Evolutionary conservation across 1,140 invertebrate species (phyloP).

Genomic region (Neelides sp.): DNA sequence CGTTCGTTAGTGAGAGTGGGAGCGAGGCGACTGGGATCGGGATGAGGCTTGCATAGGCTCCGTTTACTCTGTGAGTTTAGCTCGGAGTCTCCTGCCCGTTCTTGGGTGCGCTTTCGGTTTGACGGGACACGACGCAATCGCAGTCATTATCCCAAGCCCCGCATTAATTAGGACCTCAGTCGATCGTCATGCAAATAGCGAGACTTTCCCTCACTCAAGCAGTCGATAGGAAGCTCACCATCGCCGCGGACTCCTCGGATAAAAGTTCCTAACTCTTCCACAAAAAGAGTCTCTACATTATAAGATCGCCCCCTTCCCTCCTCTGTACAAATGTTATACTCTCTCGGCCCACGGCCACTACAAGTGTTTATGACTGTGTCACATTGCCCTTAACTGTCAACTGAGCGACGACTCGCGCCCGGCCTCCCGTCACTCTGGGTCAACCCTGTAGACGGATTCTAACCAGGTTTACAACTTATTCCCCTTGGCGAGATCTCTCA

Average conservation of each 20-base stretch:
- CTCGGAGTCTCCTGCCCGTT: too few relatives aligned
- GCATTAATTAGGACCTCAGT: constrained; percentile 31
- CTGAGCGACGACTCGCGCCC: not conserved
- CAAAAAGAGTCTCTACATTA: too few relatives aligned
- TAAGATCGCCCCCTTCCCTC: constrained; percentile 3
- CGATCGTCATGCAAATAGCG: constrained; percentile 31
- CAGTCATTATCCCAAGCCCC: constrained; percentile 31
- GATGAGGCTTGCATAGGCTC: not conserved
- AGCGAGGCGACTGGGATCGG: not conserved
- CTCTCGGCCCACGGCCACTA: not conserved
- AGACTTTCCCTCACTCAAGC: constrained; percentile 25
- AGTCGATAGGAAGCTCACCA: constrained; percentile 29
- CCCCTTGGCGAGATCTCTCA: too few relatives aligned
- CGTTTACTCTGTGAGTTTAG: not conserved
- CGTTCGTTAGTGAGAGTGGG: not conserved
- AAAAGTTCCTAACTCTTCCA: constrained; percentile 22
- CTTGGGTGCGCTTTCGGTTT: constrained; percentile 27
- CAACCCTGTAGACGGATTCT: too few relatives aligned
- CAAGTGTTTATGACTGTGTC: not conserved
- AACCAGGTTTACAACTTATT: too few relatives aligned
- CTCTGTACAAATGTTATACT: not conserved
- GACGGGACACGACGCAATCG: constrained; percentile 29
- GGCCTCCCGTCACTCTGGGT: too few relatives aligned
- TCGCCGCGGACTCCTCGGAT: constrained; percentile 24
- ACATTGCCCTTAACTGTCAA: not conserved